Evolutionary conservation across 2,888 invertebrate genomes (phyloP), one percentile per base, ranked within the genome.

Genomic region (Diarsia brunnea): DNA sequence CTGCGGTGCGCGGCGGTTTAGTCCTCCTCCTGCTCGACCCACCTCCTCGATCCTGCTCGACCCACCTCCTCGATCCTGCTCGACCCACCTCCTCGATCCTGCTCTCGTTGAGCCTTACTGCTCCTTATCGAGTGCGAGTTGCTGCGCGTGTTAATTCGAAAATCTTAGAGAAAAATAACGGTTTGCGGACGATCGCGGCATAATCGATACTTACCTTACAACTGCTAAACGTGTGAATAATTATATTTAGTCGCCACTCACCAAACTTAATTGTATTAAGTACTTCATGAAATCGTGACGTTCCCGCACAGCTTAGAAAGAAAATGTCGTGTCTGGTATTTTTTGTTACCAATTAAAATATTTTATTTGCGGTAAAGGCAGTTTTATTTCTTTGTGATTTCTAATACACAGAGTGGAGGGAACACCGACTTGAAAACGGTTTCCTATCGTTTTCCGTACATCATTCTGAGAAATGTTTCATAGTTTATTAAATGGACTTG

Each of bases 291-390:
- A 7, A 45, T 27, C 49, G 31, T 53, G 16, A 67, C 10, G 45
- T 49, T 55, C 27, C 27, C 24, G 55, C 67, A 55, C 64, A 55
- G 16, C 53, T 43, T 43, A 31, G 45, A 47, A 66, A 72, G 14
- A 78, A 65, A 43, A 61, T 53, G 19, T 31, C 27, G 31, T 24
- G 31, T 49, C 19, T 24, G 70, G 38, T 61, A 61, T 49, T 65
- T 63, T 72, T 70, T 85, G 67, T 85, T 77, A 82, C 73, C 82
- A 85, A 85, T 85, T 73, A 85, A 82, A 84, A 53, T 81, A 10
- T 69, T 71, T 49, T 43, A 65, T 55, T 67, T 70, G 53, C 51
- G 70, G 45, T 61, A 60, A 61, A 19, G 19, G 12, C 4, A 55
- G 61, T 81, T 75, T 85, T 66, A 75, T 84, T 74, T 67, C 27